A percentile compares a stretch with the other conserved stretches of the same genome.
Conservation (phyloP, 2,888 invertebrate species). For the Dugesia japonica region DNA sequence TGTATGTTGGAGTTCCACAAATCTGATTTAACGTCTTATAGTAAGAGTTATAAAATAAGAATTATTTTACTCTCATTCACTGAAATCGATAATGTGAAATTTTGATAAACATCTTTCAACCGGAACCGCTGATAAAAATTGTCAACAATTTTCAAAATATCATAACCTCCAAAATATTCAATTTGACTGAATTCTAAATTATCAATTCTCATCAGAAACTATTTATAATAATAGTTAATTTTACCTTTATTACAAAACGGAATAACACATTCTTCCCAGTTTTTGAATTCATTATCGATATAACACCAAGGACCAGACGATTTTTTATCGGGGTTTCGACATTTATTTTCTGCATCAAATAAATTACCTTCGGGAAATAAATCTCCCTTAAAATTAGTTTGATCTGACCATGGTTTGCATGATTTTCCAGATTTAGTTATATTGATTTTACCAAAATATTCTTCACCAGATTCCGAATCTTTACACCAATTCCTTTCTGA, state of each 20-base stretch:
- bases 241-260: too few relatives aligned
- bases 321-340: background rate
- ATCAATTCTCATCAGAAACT: too few relatives aligned
- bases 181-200: background rate
- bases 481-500: background rate
- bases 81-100: too few relatives aligned
- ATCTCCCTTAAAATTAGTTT: background rate
- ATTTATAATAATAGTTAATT: too few relatives aligned
- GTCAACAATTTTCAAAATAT: background rate
- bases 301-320: background rate
- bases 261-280: too few relatives aligned
- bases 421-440: background rate
- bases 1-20: background rate
- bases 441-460: background rate
- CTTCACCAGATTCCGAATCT: background rate
- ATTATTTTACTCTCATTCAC: too few relatives aligned
- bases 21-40: background rate
- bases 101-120: too few relatives aligned
- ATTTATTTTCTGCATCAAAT: background rate
- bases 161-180: constrained; percentile 1
- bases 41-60: background rate
- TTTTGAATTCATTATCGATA: too few relatives aligned
- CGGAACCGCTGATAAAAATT: too few relatives aligned
- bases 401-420: background rate
- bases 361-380: background rate